Base-by-base conservation (phyloP, 1,140 invertebrate species). In the Stenopsyche tienmushanensis region DNA sequence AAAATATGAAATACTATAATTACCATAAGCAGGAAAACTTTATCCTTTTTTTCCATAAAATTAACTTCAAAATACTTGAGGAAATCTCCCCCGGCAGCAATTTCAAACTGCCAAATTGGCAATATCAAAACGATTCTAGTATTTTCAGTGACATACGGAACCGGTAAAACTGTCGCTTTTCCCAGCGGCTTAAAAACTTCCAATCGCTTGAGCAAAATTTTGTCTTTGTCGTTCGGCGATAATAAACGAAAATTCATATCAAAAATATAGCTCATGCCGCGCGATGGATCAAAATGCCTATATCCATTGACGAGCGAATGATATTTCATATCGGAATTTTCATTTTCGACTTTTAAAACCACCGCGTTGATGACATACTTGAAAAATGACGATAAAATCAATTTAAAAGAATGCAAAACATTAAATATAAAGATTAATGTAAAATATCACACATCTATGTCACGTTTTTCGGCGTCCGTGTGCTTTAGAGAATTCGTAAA, bases 101-200 rank as follows among this genome's bases (percentile, higher is more conserved):
- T 77, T 13, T 66, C 76, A 72, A 80, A 75, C 62, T 75, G 73
- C 18, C 74, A 76, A 2, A 72, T 55, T 0, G 86, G 85, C 26
- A 96, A 72, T 64, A 96, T 74, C 57, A 96, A 79, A 69, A 88
- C 86, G 1, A 97, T 85, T 69, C 90, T 78, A 1, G 88, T 86
- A 73, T 89, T 93, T 83, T 97, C 94, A 0, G 92, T 97, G 1
- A 96, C 93, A 77, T 95, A 96, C 1, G 94, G 92, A 73, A 93
- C 90, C 2, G 90, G 86, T 7, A 96, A 82, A 41, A 96, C 85
- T 78, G 96, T 91, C 2, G 93, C 87, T 73, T 89, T 86, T 20
- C 91, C 90, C 45, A 97, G 76, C 1, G 91, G 89, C 71, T 95
- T 90, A 50, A 87, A 85, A 25, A 88, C 83, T 81, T 92, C 84